Percentiles rank a stretch among this genome's conserved stretches.
Conservation (phyloP, 2,888 invertebrate genomes). For the Seira ritae region DNA sequence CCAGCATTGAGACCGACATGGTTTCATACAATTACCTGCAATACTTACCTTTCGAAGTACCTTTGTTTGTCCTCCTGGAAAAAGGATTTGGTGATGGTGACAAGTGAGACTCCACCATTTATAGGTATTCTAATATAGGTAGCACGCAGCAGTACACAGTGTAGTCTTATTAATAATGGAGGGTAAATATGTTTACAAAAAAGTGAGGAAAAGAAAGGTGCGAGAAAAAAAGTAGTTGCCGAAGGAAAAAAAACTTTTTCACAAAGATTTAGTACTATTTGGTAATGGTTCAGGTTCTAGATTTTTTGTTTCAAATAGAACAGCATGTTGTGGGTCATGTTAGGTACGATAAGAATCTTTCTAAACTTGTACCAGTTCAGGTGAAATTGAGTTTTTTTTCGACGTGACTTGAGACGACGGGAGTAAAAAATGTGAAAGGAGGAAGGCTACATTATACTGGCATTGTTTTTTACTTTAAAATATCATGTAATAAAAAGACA, state of each 20-base stretch:
- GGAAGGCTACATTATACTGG: slow-evolving; percentile 22
- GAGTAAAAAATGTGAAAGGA: slow-evolving; percentile 8
- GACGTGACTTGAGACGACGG: slow-evolving; percentile 10
- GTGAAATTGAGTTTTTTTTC: slow-evolving; percentile 52
- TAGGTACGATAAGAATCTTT: slow-evolving; percentile 50
- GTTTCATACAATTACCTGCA: too few relatives aligned
- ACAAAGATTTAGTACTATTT: neutral
- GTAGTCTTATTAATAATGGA: too few relatives aligned
- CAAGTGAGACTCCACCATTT: too few relatives aligned
- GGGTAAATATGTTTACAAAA: too few relatives aligned
- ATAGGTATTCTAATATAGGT: too few relatives aligned
- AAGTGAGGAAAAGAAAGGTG: neutral
- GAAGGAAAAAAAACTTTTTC: neutral
- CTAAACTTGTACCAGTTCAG: slow-evolving; percentile 45
- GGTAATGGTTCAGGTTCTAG: neutral
- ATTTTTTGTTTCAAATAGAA: neutral
- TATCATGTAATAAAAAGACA: slow-evolving; percentile 20
- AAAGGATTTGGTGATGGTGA: too few relatives aligned
- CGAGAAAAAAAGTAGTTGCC: neutral
- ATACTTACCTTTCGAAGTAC: too few relatives aligned
- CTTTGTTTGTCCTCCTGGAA: too few relatives aligned
- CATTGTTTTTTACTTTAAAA: slow-evolving; percentile 26
- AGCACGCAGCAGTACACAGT: too few relatives aligned
- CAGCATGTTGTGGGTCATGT: slow-evolving; percentile 59
- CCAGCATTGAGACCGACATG: too few relatives aligned